Base-by-base conservation (phyloP, 2,113 vertebrate genomes). In the Oophaga pumilio region DNA sequence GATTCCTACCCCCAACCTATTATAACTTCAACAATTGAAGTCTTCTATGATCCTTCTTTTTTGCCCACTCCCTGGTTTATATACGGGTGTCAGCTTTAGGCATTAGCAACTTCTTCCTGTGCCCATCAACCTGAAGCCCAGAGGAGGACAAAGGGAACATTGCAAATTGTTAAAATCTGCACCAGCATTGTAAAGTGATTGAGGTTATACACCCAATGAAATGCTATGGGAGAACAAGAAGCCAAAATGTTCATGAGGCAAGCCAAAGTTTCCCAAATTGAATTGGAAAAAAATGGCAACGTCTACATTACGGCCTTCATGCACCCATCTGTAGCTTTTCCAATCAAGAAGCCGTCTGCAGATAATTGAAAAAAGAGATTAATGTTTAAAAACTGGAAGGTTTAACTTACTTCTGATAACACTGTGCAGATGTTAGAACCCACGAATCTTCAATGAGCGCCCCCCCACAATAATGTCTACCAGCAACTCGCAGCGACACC, bases 381-480 rank as follows among this genome's bases (percentile, higher is more conserved):
- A 17, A 59, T 59, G 13, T 11, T 2, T 14, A 59, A 12, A 59
- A 43, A 43, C 13, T 17, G 43, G 28, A 74, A 74, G 26, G 43
- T 49, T 76, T 52, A 22, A 92, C 96, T 95, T 92, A 96, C 95
- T 91, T 91, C 88, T 95, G 90, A 91, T 94, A 97, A 92, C 96
- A 97, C 90, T 97, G 96, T 92, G 94, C 96, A 0, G 96, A 95
- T 15, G 96, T 96, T 82, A 97, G 89, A 28, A 96, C 96, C 96
- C 95, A 97, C 57, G 91, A 89, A 80, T 86, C 89, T 89, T 4
- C 83, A 6, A 90, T 93, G 60, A 96, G 93, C 53, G 91, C 91
- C 0, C 96, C 94, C 0, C 95, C 94, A 0, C 95, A 96, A 89
- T 92, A 94, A 91, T 95, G 95, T 89, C 94, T 94, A 13, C 95